phyloP scores from a whole-genome alignment of 2,888 invertebrate genomes.

The Polydrusus cervinus region DNA sequence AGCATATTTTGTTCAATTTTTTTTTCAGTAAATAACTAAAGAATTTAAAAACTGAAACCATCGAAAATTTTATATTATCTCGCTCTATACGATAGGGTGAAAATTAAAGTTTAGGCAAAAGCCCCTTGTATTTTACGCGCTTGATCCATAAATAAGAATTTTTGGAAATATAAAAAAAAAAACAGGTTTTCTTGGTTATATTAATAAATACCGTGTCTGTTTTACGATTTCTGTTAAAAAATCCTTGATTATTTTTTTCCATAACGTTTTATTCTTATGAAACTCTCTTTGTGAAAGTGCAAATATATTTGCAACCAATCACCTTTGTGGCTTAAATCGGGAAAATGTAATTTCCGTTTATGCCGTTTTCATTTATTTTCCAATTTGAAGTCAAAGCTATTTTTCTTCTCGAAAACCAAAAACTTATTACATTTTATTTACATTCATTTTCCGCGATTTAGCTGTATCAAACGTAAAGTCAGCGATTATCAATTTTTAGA shows the following conservation, averaged over 20 bases:
- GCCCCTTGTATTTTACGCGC: too few species aligned
- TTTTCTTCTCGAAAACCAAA: neutral
- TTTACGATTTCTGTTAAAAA: neutral
- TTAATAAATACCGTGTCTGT: neutral
- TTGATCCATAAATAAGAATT: too few species aligned
- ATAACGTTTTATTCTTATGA: neutral
- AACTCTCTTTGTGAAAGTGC: neutral
- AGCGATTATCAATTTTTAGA: too few species aligned
- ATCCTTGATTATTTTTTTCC: neutral
- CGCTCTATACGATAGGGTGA: too few species aligned
- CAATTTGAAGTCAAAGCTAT: neutral
- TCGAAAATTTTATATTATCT: too few species aligned
- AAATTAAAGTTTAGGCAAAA: too few species aligned
- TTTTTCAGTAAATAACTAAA: too few species aligned
- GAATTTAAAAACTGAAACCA: too few species aligned
- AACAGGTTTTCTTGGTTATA: too few species aligned
- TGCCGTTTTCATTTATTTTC: slow-evolving; percentile 2
- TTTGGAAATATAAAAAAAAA: neutral
- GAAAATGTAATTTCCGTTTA: neutral
- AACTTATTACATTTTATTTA: slow-evolving; percentile 2
- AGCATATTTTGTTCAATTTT: too few species aligned
- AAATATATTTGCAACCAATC: slow-evolving; percentile 1
- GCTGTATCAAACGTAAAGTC: neutral
- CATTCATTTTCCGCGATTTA: neutral
- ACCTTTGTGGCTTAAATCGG: neutral